These are phyloP conservation scores for Harpagifer antarcticus DNA, from an alignment of 2,797 vertebrate species.

Conservation along the genomic window DNA sequence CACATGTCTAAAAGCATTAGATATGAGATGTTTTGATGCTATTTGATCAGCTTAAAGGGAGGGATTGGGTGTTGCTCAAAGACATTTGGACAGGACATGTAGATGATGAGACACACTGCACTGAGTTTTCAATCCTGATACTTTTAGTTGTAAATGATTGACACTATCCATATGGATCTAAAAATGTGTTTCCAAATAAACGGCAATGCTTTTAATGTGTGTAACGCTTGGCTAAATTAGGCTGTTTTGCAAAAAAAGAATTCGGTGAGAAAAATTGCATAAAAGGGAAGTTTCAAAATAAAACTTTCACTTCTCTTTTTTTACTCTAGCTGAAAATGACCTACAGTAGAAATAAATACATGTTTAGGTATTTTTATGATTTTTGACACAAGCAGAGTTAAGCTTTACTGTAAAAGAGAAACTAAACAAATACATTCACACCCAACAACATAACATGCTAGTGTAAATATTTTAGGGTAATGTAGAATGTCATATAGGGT, in stretches of 20 bases:
- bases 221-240: neutral
- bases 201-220: neutral
- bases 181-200: neutral
- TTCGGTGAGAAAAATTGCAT: neutral
- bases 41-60: neutral
- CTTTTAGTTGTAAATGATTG: neutral
- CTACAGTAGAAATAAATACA: neutral
- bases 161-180: neutral
- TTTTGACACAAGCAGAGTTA: neutral
- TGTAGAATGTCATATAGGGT: neutral
- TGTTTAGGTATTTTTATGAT: neutral
- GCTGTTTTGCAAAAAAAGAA: neutral
- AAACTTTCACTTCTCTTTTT: constrained; percentile 20
- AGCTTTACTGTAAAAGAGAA: neutral
- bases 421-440: neutral
- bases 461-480: neutral
- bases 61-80: neutral
- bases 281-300: neutral
- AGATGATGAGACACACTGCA: constrained; percentile 1
- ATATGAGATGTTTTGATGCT: neutral
- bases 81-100: constrained; percentile 4
- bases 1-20: neutral
- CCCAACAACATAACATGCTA: neutral
- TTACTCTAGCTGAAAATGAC: neutral
- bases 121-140: neutral